phyloP scores from a whole-genome alignment of 2,797 vertebrate species.

The Okamejei kenojei region DNA sequence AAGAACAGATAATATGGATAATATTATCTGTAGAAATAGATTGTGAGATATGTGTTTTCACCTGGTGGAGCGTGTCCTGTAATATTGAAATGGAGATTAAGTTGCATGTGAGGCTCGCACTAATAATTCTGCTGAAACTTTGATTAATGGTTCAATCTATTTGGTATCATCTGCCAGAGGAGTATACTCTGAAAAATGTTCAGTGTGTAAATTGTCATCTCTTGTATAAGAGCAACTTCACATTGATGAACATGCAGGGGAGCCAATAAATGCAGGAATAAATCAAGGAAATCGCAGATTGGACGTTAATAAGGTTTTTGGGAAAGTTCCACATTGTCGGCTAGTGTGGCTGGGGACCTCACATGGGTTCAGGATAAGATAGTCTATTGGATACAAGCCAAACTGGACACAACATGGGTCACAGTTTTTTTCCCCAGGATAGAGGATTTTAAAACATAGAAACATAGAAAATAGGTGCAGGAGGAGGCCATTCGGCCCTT shows the following conservation, averaged over 20 bases:
- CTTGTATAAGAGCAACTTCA: background rate
- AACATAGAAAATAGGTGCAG: no score
- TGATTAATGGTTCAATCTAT: conserved; percentile 12
- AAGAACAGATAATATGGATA: no score
- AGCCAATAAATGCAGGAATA: background rate
- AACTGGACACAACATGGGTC: no score
- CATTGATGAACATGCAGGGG: background rate
- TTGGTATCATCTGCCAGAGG: background rate
- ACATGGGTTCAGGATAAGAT: no score
- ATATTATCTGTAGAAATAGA: no score
- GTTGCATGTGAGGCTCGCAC: background rate
- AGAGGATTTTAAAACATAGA: no score
- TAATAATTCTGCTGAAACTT: background rate
- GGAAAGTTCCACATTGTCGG: no score
- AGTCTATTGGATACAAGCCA: no score
- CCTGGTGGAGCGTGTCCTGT: background rate
- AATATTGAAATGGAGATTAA: background rate
- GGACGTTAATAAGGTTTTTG: no score
- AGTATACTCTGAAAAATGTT: background rate
- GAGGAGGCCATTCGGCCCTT: no score
- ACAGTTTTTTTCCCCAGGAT: no score
- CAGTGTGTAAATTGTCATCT: background rate
- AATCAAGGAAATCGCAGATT: background rate
- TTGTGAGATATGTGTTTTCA: background rate
- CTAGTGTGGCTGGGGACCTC: no score